Evolutionary conservation across 2,888 invertebrate genomes (phyloP).

Genomic region (Digitonthophagus gazella): DNA sequence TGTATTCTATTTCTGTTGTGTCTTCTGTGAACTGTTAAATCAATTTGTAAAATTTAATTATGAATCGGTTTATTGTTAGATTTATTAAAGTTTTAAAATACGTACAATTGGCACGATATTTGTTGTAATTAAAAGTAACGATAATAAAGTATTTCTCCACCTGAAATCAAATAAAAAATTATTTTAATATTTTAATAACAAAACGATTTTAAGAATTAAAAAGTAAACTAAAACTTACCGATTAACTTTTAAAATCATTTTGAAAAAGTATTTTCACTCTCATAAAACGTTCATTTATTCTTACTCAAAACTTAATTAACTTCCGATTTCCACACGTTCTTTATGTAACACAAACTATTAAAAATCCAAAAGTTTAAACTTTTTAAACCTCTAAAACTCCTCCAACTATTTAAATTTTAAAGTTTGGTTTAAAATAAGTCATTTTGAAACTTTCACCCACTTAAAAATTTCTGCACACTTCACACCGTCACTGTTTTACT

Average conservation of each 20-base stretch:
- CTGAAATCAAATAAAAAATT: conserved; percentile 25
- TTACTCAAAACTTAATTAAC: not conserved
- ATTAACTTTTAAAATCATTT: not conserved
- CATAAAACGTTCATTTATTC: not conserved
- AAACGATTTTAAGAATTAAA: too few species aligned
- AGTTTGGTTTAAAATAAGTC: too few species aligned
- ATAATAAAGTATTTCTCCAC: conserved; percentile 23
- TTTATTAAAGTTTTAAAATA: conserved; percentile 1
- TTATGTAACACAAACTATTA: not conserved
- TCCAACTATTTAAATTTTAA: not conserved
- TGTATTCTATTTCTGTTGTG: conserved; percentile 47
- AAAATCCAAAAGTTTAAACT: not conserved
- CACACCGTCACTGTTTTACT: too few species aligned
- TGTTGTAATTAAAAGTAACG: not conserved
- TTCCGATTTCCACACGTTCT: not conserved
- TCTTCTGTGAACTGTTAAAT: too few species aligned
- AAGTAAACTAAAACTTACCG: not conserved
- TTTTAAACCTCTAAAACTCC: not conserved
- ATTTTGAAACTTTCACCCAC: not conserved
- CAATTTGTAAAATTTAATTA: not conserved
- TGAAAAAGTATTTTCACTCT: not conserved
- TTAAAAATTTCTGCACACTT: too few species aligned
- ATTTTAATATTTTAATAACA: not conserved
- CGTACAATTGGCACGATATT: conserved; percentile 21
- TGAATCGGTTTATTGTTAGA: too few species aligned